Base-by-base conservation (phyloP, 1,140 invertebrate species). In the Drosophila nigromelanica region DNA sequence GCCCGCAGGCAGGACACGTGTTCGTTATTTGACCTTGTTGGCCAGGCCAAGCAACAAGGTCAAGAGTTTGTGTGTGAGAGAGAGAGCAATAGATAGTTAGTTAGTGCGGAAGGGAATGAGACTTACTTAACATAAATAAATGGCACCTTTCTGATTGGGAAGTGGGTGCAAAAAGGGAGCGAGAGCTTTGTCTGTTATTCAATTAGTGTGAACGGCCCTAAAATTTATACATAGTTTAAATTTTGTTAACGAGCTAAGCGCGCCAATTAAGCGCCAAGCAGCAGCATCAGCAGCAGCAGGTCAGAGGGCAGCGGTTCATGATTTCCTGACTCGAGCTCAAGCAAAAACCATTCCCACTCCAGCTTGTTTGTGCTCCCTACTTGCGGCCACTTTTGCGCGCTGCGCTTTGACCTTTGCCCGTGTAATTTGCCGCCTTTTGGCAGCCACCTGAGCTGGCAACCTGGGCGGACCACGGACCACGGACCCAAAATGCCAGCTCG, bases 161-260 rank as follows among this genome's bases (percentile, higher is more conserved):
- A 50, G 35, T 4, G 47, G 5, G 24, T 14, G 14, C 6, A 24
- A 27, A 35, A 15, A 18, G 21, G 8, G 21, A 12, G 59, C 33
- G 43, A 15, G 30, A 47, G 60, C 58, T 60, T 33, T 68, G 63
- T 54, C 51, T 69, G 76, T 89, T 80, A 87, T 77, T 89, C 66
- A 87, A 87, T 87, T 89, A 87, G 83, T 68, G 64, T 39, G 61
- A 70, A 30, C 21, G 27, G 40, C 35, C 58, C 62, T 69, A 63
- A 77, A 80, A 78, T 69, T 62, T 68, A 69, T 67, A 82, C 82
- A 87, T 86, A 89, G 83, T 89, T 89, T 63, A 74, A 87, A 79
- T 76, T 68, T 89, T 70, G 83, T 85, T 89, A 83, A 89, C 83
- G 76, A 89, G 83, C 83, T 89, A 89, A 89, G 85, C 83, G 83